phyloP scores from a whole-genome alignment of 2,797 vertebrate species.

The Sphaeramia orbicularis region DNA sequence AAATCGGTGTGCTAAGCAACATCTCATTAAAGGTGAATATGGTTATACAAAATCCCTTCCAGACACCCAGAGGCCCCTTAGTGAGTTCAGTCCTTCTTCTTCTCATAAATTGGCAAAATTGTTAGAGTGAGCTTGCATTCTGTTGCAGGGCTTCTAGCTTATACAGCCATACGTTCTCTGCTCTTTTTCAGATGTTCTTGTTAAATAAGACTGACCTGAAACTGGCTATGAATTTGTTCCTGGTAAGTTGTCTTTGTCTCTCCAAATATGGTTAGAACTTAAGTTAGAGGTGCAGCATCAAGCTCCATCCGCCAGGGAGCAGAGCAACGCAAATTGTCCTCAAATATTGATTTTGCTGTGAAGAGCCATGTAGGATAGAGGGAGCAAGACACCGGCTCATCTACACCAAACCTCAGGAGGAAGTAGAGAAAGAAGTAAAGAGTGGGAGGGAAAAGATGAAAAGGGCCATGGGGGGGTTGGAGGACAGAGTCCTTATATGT shows the following conservation, averaged over 20 bases:
- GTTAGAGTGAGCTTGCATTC: constrained; percentile 21
- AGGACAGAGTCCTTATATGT: constrained; percentile 37
- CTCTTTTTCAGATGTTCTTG: constrained; percentile 38
- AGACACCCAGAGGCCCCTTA: constrained; percentile 57
- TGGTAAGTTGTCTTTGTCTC: constrained; percentile 28
- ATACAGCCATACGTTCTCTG: constrained; percentile 39
- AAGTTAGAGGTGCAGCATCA: constrained; percentile 60
- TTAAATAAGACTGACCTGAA: constrained; percentile 61
- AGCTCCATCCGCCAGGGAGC: constrained; percentile 73
- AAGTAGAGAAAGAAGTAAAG: constrained; percentile 1
- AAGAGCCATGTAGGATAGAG: constrained; percentile 63
- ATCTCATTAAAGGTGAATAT: constrained; percentile 69
- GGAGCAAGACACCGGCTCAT: constrained; percentile 65
- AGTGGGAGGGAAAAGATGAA: neutral
- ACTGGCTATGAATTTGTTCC: constrained; percentile 44
- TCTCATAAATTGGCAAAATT: constrained; percentile 57
- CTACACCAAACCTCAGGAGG: constrained; percentile 59
- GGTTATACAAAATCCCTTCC: constrained; percentile 60
- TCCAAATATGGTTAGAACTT: constrained; percentile 34
- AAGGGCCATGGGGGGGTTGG: constrained; percentile 3
- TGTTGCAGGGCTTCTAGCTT: constrained; percentile 33
- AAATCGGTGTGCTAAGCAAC: constrained; percentile 51
- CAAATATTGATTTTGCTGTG: constrained; percentile 82
- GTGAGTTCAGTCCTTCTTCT: constrained; percentile 34
- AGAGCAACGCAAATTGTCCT: constrained; percentile 73